Conservation (phyloP, 2,113 vertebrate genomes). For the Varanus komodoensis region DNA sequence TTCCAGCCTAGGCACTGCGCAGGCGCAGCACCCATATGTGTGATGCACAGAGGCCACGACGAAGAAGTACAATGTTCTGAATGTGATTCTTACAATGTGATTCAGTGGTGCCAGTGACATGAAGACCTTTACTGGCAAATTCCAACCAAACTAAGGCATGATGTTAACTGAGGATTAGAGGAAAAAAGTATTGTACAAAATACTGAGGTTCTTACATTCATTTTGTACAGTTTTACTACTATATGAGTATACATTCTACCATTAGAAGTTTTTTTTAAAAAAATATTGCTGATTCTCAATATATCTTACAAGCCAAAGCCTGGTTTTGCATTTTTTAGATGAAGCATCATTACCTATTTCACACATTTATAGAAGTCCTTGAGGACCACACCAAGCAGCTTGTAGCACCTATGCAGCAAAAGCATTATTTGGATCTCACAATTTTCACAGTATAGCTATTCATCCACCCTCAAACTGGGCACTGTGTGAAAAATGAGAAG, state of each 20-base stretch:
- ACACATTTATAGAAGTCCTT: background rate
- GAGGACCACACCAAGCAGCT: constrained; percentile 34
- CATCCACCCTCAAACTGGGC: background rate
- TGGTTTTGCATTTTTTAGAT: background rate
- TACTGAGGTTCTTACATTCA: no score
- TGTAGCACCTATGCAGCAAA: background rate
- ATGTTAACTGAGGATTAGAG: background rate
- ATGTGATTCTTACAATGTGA: background rate
- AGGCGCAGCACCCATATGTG: no score
- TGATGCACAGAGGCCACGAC: no score
- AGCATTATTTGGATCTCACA: constrained; percentile 6
- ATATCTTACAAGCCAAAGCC: background rate
- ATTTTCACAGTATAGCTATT: constrained; percentile 1
- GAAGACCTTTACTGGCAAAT: background rate
- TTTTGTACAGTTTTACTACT: background rate
- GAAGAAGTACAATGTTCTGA: background rate
- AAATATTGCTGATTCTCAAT: background rate
- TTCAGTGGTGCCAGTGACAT: background rate
- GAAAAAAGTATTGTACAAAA: background rate
- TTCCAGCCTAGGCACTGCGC: no score
- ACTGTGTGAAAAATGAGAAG: background rate
- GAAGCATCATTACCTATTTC: background rate
- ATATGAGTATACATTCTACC: background rate
- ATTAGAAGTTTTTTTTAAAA: background rate
- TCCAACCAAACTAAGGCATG: background rate